Evolutionary conservation across 1,140 invertebrate species (phyloP), one percentile per base, ranked within the genome.

Genomic region (Brachionus angularis): DNA sequence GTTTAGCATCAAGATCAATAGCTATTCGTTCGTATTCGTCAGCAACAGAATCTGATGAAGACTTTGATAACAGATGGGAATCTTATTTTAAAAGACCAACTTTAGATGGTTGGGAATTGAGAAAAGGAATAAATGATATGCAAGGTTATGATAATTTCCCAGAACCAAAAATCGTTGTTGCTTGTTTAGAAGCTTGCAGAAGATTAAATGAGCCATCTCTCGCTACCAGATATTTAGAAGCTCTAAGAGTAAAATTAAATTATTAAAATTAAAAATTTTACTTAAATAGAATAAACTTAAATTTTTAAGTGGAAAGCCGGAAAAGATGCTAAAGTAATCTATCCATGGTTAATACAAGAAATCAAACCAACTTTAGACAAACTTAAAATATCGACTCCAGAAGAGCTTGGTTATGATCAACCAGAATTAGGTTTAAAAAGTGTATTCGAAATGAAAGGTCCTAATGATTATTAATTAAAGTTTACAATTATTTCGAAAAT

Each of bases 381-480:
- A 83, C 83, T 99, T 34, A 95, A 96, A 21, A 89, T 98, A 75
- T 87, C 86, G 27, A 96, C 94, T 18, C 90, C 90, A 12, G 95
- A 97, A 83, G 91, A 97, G 78, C 83, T 99, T 75, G 94, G 94
- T 53, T 96, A 93, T 78, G 93, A 97, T 81, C 91, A 97, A 82
- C 96, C 96, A 55, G 95, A 99, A 83, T 84, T 98, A 50, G 77
- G 52, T 47, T 42, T 73, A 42, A 61, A 73, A 55, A 34, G 5
- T 52, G 67, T 70, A 5, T 50, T 44, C 27, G 67, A 70, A 34
- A 70, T 70, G 67, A 50, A 70, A 34, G 62, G 62, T 50, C 62
- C 62, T 29, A 67, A 67, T 14, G 62, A 67, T 18, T 67, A 67
- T 34, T 67, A 67, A 33, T 47, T 10, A 10, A 42, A 42, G 16